Percentiles rank a stretch among this genome's conserved stretches.
Evolutionary conservation across 2,888 invertebrate genomes (phyloP).

Genomic region (Phalera bucephala): DNA sequence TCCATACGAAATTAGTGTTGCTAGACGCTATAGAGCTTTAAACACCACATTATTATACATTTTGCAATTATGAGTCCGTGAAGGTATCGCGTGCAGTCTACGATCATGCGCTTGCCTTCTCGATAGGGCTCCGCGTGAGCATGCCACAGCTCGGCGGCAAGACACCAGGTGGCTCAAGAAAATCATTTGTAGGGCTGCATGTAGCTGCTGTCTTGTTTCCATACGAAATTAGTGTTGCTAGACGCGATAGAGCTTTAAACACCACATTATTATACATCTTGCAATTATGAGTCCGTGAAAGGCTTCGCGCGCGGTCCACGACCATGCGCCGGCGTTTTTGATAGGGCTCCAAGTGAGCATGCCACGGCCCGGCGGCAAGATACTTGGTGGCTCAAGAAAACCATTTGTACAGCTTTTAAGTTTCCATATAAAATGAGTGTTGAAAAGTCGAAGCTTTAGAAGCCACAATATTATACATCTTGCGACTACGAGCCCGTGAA

Average conservation of each 20-base stretch:
- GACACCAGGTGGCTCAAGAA: constrained; percentile 76
- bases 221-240: constrained; percentile 9
- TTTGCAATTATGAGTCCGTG: constrained; percentile 81
- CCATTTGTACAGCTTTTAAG: constrained; percentile 8
- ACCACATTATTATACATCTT: constrained; percentile 78
- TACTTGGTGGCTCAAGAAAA: constrained; percentile 75
- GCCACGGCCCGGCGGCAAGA: constrained; percentile 66
- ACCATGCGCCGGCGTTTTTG: constrained; percentile 84
- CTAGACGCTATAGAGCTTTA: neutral
- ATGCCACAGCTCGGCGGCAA: constrained; percentile 67
- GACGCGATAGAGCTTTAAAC: too few species aligned
- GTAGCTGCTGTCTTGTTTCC: constrained; percentile 5
- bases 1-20: constrained; percentile 9
- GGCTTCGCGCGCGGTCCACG: constrained; percentile 79
- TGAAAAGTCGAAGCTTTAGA: neutral
- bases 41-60: neutral
- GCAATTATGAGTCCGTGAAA: constrained; percentile 94
- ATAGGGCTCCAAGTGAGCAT: constrained; percentile 82
- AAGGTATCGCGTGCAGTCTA: constrained; percentile 83
- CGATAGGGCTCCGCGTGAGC: constrained; percentile 83
- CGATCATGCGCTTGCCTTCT: constrained; percentile 84
- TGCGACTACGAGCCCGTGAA: constrained; percentile 94
- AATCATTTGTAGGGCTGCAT: constrained; percentile 17
- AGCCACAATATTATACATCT: neutral
- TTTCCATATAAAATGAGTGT: constrained; percentile 8